A percentile compares a stretch with the other conserved stretches of the same genome.
phyloP scores from a whole-genome alignment of 2,888 invertebrate genomes.

The Slavum lentiscoides region DNA sequence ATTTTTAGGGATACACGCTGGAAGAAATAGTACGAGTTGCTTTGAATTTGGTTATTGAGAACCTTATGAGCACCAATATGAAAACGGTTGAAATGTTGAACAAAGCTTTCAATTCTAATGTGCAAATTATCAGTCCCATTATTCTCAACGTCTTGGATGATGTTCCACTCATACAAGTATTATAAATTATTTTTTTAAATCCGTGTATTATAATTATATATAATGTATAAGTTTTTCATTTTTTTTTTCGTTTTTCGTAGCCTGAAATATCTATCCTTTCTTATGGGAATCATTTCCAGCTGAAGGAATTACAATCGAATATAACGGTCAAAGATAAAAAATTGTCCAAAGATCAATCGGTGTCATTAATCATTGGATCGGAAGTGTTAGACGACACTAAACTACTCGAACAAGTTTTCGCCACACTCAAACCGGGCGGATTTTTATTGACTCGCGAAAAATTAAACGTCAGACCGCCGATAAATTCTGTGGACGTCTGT shows the following conservation, averaged over 20 bases:
- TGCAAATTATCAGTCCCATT: constrained; percentile 63
- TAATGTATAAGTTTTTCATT: background rate
- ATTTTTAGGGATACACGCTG: constrained; percentile 56
- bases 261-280: constrained; percentile 67
- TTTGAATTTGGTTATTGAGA: constrained; percentile 76
- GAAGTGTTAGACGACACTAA: constrained; percentile 63
- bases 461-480: constrained; percentile 11
- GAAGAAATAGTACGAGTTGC: constrained; percentile 66
- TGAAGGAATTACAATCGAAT: constrained; percentile 62
- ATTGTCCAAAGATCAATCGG: constrained; percentile 63
- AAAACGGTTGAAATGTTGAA: constrained; percentile 66
- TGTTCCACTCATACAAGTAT: constrained; percentile 60
- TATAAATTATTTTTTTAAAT: background rate
- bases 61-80: constrained; percentile 67
- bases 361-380: constrained; percentile 64
- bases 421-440: constrained; percentile 65
- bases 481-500: constrained; percentile 61
- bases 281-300: constrained; percentile 58
- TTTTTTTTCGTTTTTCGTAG: constrained; percentile 59
- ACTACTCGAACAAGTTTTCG: constrained; percentile 62
- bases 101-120: constrained; percentile 63
- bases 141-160: constrained; percentile 69
- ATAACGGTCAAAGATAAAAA: constrained; percentile 69
- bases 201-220: too few species aligned
- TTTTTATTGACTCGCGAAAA: constrained; percentile 69